Conservation (phyloP, 2,797 vertebrate species). For the Pyrocephalus nanus region DNA sequence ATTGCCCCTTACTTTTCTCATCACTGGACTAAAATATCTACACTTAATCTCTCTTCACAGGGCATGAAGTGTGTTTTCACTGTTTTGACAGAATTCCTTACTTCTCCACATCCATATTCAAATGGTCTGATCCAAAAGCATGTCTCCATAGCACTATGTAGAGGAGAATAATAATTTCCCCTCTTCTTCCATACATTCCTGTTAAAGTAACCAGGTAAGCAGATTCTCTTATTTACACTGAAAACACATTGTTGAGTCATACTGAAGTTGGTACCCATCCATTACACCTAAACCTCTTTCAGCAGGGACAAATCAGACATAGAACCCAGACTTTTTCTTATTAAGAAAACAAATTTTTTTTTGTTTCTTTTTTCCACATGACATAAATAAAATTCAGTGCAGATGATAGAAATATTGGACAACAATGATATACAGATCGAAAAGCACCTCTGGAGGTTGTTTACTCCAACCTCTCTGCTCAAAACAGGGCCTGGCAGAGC, state of each 20-base stretch:
- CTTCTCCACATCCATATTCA: neutral
- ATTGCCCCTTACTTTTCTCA: neutral
- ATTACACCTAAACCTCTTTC: neutral
- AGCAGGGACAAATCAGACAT: neutral
- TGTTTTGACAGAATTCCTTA: neutral
- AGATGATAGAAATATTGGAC: rapidly evolving
- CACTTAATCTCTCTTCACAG: neutral
- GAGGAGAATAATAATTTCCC: neutral
- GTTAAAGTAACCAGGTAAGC: neutral
- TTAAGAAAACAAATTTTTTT: neutral
- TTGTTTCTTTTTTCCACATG: neutral
- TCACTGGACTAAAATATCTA: neutral
- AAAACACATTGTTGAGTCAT: neutral
- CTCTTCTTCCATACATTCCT: neutral
- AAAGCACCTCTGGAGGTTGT: neutral
- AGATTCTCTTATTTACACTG: neutral
- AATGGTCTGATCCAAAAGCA: neutral
- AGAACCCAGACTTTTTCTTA: neutral
- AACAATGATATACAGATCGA: neutral
- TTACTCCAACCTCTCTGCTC: neutral
- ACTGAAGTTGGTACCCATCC: neutral
- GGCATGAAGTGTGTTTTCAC: neutral
- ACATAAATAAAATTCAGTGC: neutral
- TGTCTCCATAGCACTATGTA: neutral
- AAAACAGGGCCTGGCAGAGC: neutral